Evolutionary conservation across 2,888 invertebrate species (phyloP).

Genomic region (Caenorhabditis virilis): DNA sequence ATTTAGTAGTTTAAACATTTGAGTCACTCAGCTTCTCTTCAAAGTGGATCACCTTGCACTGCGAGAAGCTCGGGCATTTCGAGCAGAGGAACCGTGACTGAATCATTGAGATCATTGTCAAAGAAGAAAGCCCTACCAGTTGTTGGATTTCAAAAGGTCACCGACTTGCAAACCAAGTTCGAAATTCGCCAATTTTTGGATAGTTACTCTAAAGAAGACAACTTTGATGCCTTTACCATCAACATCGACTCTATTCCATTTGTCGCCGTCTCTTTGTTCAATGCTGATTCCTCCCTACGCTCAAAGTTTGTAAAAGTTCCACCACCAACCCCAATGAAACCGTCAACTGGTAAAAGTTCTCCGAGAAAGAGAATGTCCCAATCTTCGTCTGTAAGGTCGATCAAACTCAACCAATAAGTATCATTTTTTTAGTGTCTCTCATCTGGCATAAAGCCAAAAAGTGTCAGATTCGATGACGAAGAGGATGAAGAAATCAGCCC

Average conservation of each 20-base stretch:
- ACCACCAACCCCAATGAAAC: conserved; percentile 6
- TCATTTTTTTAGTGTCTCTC: too few species aligned
- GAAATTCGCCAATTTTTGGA: conserved; percentile 1
- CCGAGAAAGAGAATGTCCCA: neutral
- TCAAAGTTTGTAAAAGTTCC: neutral
- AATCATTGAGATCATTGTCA: too few species aligned
- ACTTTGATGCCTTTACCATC: conserved; percentile 19
- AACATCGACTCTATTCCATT: conserved; percentile 27
- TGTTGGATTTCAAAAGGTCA: too few species aligned
- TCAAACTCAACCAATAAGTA: too few species aligned
- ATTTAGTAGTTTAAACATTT: too few species aligned
- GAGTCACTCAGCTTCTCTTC: too few species aligned
- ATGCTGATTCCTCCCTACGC: conserved; percentile 3
- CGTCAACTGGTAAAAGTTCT: neutral
- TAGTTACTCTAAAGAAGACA: neutral
- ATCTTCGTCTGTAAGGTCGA: neutral
- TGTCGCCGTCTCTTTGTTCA: conserved; percentile 26
- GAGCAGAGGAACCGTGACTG: too few species aligned
- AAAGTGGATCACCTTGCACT: too few species aligned
- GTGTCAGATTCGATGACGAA: neutral
- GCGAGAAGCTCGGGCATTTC: too few species aligned
- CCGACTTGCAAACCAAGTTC: too few species aligned
- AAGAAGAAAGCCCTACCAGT: too few species aligned
- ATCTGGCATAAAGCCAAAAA: neutral
- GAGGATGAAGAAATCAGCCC: too few species aligned